Evolutionary conservation across 2,797 vertebrate species (phyloP).

Genomic region (Trachops cirrhosus): DNA sequence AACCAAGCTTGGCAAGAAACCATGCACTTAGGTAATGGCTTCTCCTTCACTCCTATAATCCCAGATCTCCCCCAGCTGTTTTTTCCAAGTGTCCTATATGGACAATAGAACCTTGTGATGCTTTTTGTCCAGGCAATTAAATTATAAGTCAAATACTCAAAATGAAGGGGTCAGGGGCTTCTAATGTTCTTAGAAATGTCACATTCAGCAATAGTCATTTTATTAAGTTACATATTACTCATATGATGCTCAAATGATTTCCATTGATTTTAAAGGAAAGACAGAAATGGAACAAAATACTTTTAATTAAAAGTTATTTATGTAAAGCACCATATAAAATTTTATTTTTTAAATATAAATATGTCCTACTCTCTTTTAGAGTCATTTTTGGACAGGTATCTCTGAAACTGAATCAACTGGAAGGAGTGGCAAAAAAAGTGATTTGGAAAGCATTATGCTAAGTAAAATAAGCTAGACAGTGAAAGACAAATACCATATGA

Average conservation of each 20-base stretch:
- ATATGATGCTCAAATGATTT: not conserved
- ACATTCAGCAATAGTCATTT: not conserved
- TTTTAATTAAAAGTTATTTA: not conserved
- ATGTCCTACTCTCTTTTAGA: not conserved
- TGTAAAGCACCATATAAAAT: not conserved
- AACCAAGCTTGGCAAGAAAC: conserved; percentile 94
- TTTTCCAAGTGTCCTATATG: not conserved
- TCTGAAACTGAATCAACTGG: not conserved
- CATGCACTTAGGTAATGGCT: conserved; percentile 90
- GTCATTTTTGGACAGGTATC: not conserved
- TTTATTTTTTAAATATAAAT: conserved; percentile 30
- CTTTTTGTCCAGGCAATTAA: not conserved
- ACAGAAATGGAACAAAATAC: not conserved
- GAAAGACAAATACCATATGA: no score
- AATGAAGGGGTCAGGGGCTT: not conserved
- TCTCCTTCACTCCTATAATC: not conserved
- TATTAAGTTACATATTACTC: not conserved
- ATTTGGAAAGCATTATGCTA: not conserved
- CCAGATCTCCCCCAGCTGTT: not conserved
- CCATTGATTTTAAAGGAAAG: not conserved
- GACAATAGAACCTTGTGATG: not conserved
- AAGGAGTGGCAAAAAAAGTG: not conserved
- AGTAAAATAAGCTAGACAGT: no score
- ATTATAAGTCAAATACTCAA: not conserved
- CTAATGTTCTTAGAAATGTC: not conserved